Percentiles rank a stretch among this genome's conserved stretches.
Evolutionary conservation across 2,797 vertebrate species (phyloP).

Genomic region (Alexandromys oeconomus): DNA sequence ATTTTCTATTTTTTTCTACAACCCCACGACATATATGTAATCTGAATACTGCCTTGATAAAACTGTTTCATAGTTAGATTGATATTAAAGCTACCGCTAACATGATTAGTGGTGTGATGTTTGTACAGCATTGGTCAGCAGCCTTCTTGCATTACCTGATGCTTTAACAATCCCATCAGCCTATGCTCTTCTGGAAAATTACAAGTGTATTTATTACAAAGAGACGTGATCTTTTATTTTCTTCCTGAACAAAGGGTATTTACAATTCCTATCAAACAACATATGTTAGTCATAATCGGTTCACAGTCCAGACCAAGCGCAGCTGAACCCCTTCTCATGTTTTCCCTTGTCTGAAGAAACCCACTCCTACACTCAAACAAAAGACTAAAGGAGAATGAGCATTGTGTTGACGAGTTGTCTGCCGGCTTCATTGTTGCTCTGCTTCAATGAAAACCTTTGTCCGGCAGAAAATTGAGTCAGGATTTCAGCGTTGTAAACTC

Average conservation of each 20-base stretch:
- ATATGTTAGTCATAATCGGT: constrained; percentile 56
- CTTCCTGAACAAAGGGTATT: constrained; percentile 56
- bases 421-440: not conserved
- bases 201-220: constrained; percentile 14
- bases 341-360: constrained; percentile 36
- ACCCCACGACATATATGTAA: constrained; percentile 82
- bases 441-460: constrained; percentile 58
- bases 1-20: constrained; percentile 73
- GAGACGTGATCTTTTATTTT: not conserved
- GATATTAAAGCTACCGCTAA: constrained; percentile 77
- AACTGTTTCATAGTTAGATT: not conserved
- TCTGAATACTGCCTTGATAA: constrained; percentile 75
- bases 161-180: not conserved
- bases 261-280: constrained; percentile 60
- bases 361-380: constrained; percentile 26
- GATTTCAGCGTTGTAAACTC: constrained; percentile 34
- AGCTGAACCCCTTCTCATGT: not conserved
- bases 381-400: constrained; percentile 23
- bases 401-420: not conserved
- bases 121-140: not conserved
- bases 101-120: constrained; percentile 65
- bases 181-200: constrained; percentile 3
- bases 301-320: not conserved
- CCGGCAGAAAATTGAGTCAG: constrained; percentile 8
- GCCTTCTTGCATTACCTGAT: constrained; percentile 22